phyloP scores from a whole-genome alignment of 2,888 invertebrate genomes.

The Podotricha telesiphe region DNA sequence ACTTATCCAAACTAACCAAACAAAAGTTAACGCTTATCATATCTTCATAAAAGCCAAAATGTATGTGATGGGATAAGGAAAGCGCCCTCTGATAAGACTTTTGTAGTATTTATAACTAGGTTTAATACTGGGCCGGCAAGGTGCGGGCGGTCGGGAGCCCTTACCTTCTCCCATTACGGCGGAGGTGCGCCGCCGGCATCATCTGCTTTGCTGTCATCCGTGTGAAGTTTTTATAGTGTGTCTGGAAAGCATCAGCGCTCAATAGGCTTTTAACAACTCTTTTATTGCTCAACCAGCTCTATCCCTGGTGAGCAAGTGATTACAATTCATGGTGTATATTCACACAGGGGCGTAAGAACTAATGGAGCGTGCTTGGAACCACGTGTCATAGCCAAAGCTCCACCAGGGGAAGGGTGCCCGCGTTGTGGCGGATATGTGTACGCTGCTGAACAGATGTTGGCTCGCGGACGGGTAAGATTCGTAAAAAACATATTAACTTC shows the following conservation, averaged over 20 bases:
- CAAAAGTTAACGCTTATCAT: constrained; percentile 75
- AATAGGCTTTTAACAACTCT: constrained; percentile 79
- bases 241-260: constrained; percentile 66
- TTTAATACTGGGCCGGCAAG: constrained; percentile 72
- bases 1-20: constrained; percentile 73
- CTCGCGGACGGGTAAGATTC: constrained; percentile 91
- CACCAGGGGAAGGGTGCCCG: constrained; percentile 93
- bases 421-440: constrained; percentile 95
- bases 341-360: constrained; percentile 63
- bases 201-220: constrained; percentile 75
- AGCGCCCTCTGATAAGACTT: constrained; percentile 85
- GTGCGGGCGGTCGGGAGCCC: constrained; percentile 82
- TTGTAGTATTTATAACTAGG: constrained; percentile 59
- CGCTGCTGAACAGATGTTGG: constrained; percentile 96
- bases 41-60: constrained; percentile 70
- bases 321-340: constrained; percentile 44
- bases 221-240: constrained; percentile 69
- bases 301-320: constrained; percentile 50
- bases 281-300: constrained; percentile 42
- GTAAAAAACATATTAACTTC: neutral
- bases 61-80: constrained; percentile 89
- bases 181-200: constrained; percentile 81
- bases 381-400: constrained; percentile 90
- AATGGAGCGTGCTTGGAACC: constrained; percentile 88
- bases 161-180: constrained; percentile 85